A percentile compares a stretch with the other conserved stretches of the same genome.
Conservation (phyloP, 2,113 vertebrate genomes). For the Saccopteryx leptura region DNA sequence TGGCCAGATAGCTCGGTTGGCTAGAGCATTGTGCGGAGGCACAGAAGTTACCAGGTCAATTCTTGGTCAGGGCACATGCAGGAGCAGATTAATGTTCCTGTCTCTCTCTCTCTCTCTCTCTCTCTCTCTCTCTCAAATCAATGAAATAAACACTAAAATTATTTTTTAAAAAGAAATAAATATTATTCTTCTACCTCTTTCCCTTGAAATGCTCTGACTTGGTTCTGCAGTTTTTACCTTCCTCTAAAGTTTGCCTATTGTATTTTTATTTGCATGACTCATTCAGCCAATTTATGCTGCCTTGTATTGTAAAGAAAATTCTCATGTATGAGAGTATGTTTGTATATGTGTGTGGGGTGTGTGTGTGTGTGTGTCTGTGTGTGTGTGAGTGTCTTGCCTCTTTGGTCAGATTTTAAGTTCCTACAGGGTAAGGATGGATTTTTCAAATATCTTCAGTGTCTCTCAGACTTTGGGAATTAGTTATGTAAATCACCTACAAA, state of each 20-base stretch:
- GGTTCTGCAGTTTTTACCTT: conserved; percentile 2
- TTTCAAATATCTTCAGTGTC: not conserved
- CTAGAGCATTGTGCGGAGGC: no score
- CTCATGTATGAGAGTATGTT: not conserved
- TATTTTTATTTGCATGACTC: not conserved
- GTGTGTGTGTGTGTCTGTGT: not conserved
- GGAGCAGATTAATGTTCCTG: no score
- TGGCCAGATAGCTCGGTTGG: no score
- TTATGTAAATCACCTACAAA: conserved; percentile 37
- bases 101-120: no score
- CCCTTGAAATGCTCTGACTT: not conserved
- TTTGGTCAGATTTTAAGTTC: not conserved
- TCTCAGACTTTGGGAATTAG: not conserved
- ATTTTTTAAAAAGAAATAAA: not conserved
- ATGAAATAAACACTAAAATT: no score
- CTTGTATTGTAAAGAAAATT: not conserved
- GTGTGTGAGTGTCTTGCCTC: not conserved
- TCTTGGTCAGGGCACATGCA: no score
- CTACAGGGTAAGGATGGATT: not conserved
- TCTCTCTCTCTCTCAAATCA: no score
- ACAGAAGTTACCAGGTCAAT: no score
- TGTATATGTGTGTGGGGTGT: not conserved
- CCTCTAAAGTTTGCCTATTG: not conserved
- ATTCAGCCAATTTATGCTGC: not conserved
- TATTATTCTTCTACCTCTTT: not conserved